phyloP scores from a whole-genome alignment of 2,797 vertebrate species.

The Falco concolor region DNA sequence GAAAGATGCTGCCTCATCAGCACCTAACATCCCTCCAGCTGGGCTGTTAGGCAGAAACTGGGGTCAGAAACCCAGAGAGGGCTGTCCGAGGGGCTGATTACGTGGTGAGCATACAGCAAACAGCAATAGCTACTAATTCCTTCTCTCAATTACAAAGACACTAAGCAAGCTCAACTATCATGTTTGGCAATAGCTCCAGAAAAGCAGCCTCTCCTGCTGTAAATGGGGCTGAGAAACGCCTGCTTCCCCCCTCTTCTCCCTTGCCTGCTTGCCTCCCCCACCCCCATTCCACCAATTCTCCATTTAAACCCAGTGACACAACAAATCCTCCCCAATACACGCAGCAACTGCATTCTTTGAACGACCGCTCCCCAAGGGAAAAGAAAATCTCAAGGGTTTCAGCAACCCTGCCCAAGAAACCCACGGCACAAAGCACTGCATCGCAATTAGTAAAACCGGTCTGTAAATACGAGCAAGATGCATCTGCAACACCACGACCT shows the following conservation, averaged over 20 bases:
- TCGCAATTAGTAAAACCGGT: fast-evolving
- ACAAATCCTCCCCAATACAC: neutral
- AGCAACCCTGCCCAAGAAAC: neutral
- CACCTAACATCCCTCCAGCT: neutral
- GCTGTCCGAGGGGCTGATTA: fast-evolving
- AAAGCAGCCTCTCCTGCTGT: neutral
- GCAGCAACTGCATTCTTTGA: neutral
- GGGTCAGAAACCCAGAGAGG: neutral
- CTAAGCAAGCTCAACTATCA: neutral
- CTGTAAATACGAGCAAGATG: neutral
- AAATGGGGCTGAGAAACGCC: neutral
- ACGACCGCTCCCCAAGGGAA: neutral
- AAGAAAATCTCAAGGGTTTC: neutral
- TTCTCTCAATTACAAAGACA: neutral
- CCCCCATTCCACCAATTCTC: neutral
- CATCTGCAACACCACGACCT: neutral
- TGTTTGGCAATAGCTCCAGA: neutral
- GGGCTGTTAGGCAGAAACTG: neutral
- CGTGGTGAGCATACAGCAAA: neutral
- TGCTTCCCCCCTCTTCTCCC: neutral
- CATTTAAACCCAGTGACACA: neutral
- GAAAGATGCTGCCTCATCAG: neutral
- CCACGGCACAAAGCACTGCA: neutral
- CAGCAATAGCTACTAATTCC: neutral
- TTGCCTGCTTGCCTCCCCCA: too few species aligned